Percentiles rank a stretch among this genome's conserved stretches.
Evolutionary conservation across 1,140 invertebrate species (phyloP).

Genomic region (Tetraneura akinire): DNA sequence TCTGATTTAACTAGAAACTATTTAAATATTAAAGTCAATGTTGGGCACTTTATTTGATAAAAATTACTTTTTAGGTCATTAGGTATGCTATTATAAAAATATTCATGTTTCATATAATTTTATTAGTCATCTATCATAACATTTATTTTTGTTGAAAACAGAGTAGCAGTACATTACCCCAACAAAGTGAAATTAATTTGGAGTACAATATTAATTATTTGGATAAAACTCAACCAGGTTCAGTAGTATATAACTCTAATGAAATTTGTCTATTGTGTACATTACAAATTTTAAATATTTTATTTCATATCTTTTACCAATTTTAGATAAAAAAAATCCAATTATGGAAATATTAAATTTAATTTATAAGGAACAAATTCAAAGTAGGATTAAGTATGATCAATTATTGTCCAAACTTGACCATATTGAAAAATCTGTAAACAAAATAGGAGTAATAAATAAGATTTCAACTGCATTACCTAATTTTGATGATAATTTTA

Average conservation of each 20-base stretch:
- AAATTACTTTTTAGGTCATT: too few relatives aligned
- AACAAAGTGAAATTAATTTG: neutral
- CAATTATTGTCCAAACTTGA: neutral
- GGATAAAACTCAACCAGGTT: neutral
- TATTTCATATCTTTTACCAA: neutral
- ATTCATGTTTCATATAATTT: neutral
- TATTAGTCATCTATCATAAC: too few relatives aligned
- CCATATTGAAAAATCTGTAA: neutral
- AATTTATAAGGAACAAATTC: constrained; percentile 14
- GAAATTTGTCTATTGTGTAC: neutral
- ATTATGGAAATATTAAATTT: constrained; percentile 10
- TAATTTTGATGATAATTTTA: neutral
- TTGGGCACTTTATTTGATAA: too few relatives aligned
- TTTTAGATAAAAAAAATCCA: neutral
- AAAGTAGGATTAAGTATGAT: neutral
- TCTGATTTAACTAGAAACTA: neutral
- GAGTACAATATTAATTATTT: neutral
- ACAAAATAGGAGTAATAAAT: neutral
- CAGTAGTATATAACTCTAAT: neutral
- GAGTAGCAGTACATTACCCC: neutral
- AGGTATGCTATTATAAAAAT: too few relatives aligned
- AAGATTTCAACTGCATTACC: neutral
- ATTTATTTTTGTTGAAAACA: neutral
- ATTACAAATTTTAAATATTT: neutral
- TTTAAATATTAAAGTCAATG: neutral